A percentile compares a stretch with the other conserved stretches of the same genome.
These are phyloP conservation scores for Andrena flavipes DNA, from an alignment of 2,888 invertebrate genomes.

Conservation along the genomic window DNA sequence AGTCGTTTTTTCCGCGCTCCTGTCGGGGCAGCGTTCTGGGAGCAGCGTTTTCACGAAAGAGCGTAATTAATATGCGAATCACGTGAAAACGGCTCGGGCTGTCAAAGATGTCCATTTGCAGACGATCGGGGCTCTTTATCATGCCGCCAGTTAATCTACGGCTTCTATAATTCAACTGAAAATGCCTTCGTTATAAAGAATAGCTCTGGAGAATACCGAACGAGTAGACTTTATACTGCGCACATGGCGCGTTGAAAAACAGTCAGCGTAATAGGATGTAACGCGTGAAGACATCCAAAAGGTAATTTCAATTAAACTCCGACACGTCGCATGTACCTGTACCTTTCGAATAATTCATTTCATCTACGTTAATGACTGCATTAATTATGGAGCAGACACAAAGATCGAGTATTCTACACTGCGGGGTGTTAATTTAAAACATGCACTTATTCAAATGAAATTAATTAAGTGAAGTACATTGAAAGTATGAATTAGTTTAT, in stretches of 20 bases:
- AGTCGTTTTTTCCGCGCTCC: neutral
- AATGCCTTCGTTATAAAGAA: neutral
- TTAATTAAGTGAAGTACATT: neutral
- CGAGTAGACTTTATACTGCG: constrained; percentile 53
- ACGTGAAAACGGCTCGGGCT: neutral
- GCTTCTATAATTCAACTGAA: neutral
- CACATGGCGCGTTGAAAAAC: constrained; percentile 64
- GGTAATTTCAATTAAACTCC: constrained; percentile 34
- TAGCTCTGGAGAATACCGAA: constrained; percentile 14
- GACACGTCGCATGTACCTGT: neutral
- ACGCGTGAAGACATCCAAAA: constrained; percentile 21
- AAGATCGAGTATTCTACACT: neutral
- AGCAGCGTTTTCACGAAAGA: neutral
- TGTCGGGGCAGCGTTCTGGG: neutral
- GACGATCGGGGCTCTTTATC: neutral
- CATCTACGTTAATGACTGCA: neutral
- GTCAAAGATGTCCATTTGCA: neutral
- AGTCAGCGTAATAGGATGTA: constrained; percentile 47
- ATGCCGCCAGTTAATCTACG: neutral
- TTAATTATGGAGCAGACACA: neutral
- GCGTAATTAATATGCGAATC: constrained; percentile 5
- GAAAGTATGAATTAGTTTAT: neutral
- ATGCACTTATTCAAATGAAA: too few relatives aligned
- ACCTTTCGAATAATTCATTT: constrained; percentile 19
- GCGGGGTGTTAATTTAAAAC: neutral